A percentile compares a stretch with the other conserved stretches of the same genome.
These are phyloP conservation scores for Halictus ligatus DNA, from an alignment of 2,888 invertebrate species.

Conservation along the genomic window DNA sequence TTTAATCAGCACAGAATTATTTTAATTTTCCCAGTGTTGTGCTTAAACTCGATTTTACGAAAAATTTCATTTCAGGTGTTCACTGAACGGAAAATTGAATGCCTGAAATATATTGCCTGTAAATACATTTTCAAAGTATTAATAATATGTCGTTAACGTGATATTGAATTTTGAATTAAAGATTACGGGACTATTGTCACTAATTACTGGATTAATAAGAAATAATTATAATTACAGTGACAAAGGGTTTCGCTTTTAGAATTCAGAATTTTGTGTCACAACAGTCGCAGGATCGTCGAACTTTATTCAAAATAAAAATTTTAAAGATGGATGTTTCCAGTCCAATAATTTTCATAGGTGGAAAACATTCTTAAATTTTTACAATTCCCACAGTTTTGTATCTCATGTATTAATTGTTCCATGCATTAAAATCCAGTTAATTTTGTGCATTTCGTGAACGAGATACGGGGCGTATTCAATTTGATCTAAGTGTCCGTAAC, in stretches of 20 bases:
- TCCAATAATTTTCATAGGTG: no score
- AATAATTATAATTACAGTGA: not conserved
- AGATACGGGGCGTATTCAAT: not conserved
- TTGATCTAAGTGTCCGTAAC: not conserved
- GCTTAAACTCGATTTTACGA: not conserved
- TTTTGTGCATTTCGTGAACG: not conserved
- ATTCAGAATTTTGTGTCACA: no score
- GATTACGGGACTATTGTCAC: no score
- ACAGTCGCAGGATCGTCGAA: not conserved
- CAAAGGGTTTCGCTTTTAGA: no score
- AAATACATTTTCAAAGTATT: not conserved
- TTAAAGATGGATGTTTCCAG: not conserved
- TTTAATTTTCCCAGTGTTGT: not conserved
- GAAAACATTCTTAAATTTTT: no score
- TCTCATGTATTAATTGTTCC: no score
- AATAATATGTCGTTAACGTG: not conserved
- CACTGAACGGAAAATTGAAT: not conserved
- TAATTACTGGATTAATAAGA: not conserved
- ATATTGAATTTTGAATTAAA: no score
- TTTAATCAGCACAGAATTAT: not conserved
- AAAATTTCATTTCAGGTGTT: not conserved
- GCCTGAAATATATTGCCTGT: not conserved
- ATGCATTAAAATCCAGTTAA: not conserved
- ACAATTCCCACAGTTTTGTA: no score
- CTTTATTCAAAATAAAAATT: not conserved